These are phyloP conservation scores for Antechinus flavipes DNA, from an alignment of 2,113 vertebrate genomes.

Conservation along the genomic window DNA sequence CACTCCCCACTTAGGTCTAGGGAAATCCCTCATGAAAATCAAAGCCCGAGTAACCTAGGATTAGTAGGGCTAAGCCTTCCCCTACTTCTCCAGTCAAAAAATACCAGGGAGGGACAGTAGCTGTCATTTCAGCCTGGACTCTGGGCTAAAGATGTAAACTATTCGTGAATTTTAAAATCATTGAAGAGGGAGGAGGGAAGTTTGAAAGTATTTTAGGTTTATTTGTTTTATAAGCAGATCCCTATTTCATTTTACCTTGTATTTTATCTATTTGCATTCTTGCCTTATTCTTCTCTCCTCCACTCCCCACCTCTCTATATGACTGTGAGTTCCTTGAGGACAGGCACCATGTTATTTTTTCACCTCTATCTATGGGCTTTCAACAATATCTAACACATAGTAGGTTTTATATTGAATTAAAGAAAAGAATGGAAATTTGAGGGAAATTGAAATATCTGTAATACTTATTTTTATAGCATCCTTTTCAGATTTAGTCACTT, in stretches of 20 bases:
- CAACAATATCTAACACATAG: background rate
- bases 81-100: background rate
- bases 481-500: background rate
- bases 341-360: background rate
- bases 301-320: background rate
- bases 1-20: background rate
- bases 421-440: background rate
- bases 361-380: background rate
- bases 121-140: background rate
- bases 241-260: background rate
- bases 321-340: background rate
- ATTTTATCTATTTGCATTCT: background rate
- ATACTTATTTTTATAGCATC: slow-evolving; percentile 5
- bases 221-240: background rate
- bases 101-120: background rate
- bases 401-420: background rate
- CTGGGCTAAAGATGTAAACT: background rate
- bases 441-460: background rate
- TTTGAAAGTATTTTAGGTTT: background rate
- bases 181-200: accelerated
- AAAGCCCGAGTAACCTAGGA: background rate
- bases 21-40: background rate
- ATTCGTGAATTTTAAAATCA: background rate
- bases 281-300: background rate
- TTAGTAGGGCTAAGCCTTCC: background rate